Conservation (phyloP, 2,797 vertebrate species). For the Sebastes itinus region DNA sequence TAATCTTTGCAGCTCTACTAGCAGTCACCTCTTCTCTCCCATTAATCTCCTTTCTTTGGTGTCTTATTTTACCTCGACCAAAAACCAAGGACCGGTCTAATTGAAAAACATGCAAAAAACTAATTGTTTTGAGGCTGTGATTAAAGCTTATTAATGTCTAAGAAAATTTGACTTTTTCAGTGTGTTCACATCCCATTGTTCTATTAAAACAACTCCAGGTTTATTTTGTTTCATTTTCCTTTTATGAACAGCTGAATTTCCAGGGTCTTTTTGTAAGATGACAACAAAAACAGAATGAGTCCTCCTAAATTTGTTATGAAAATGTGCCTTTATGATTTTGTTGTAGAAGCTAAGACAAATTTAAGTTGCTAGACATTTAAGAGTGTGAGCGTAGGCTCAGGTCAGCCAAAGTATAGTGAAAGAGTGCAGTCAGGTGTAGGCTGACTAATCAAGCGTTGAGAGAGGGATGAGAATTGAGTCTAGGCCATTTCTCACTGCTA, state of each 20-base stretch:
- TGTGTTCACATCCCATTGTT: background rate
- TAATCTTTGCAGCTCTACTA: background rate
- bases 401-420: slow-evolving; percentile 9
- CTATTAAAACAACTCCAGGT: background rate
- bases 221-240: background rate
- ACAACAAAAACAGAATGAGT: background rate
- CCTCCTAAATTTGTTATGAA: background rate
- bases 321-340: background rate
- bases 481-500: slow-evolving; percentile 53
- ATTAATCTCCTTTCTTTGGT: slow-evolving; percentile 21
- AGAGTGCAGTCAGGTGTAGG: slow-evolving; percentile 36
- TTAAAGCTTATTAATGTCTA: slow-evolving; percentile 1
- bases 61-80: slow-evolving; percentile 17
- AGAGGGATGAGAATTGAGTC: slow-evolving; percentile 54
- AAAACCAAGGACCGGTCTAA: slow-evolving; percentile 2
- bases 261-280: background rate
- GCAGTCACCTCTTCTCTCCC: background rate
- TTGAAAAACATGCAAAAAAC: background rate
- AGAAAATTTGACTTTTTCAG: background rate
- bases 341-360: background rate
- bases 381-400: background rate
- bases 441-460: slow-evolving; percentile 60
- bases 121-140: slow-evolving; percentile 3
- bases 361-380: background rate
- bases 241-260: background rate